Conservation (phyloP, 2,888 invertebrate species). For the Drosophila bunnanda region DNA sequence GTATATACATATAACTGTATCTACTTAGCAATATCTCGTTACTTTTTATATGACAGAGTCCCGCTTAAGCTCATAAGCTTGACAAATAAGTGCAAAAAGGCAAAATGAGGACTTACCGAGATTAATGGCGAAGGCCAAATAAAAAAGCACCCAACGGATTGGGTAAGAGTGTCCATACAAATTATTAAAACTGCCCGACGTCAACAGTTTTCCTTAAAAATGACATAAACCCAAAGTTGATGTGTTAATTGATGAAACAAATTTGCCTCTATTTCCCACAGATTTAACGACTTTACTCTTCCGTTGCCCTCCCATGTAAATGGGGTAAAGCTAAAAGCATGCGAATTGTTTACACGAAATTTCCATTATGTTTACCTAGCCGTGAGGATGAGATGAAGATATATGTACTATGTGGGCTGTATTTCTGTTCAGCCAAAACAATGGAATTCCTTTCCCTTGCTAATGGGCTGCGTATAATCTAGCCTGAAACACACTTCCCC, state of each 20-base stretch:
- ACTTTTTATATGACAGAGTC: conserved; percentile 5
- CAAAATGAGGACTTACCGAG: conserved; percentile 13
- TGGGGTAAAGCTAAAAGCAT: conserved; percentile 62
- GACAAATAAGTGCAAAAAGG: conserved; percentile 27
- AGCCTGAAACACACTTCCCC: conserved; percentile 9
- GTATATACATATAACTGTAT: conserved; percentile 9
- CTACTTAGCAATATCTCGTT: conserved; percentile 21
- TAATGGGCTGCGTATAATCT: conserved; percentile 11
- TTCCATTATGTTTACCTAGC: conserved; percentile 70
- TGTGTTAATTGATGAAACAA: conserved; percentile 71
- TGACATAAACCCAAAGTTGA: conserved; percentile 28
- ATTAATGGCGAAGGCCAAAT: conserved; percentile 4
- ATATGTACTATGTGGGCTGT: conserved; percentile 66
- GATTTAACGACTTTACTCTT: neutral
- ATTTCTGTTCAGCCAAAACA: conserved; percentile 67
- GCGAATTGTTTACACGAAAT: conserved; percentile 78
- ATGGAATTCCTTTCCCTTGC: conserved; percentile 53
- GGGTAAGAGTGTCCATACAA: conserved; percentile 17
- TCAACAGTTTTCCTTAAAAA: neutral
- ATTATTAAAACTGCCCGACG: conserved; percentile 4
- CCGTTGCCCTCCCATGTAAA: neutral
- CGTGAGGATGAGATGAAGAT: conserved; percentile 13
- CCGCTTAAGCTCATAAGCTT: conserved; percentile 28
- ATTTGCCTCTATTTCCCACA: conserved; percentile 8
- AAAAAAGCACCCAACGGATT: conserved; percentile 8